A percentile compares a stretch with the other conserved stretches of the same genome.
These are phyloP conservation scores for Lerema accius DNA, from an alignment of 1,140 invertebrate species.

Conservation along the genomic window DNA sequence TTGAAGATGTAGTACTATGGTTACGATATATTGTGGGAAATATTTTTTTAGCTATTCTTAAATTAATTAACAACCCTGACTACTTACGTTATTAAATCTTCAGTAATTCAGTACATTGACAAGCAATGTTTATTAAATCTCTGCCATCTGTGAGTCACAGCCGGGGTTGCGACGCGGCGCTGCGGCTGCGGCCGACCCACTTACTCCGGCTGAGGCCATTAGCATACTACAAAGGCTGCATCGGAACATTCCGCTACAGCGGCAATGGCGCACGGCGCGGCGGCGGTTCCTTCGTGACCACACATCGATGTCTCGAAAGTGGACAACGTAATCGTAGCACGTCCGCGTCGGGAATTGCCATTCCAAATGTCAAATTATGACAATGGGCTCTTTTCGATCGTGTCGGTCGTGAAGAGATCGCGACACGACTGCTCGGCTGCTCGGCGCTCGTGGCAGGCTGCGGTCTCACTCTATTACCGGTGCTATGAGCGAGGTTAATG, in stretches of 20 bases:
- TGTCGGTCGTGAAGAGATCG: conserved; percentile 38
- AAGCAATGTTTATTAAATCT: not conserved
- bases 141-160: not conserved
- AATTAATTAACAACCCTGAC: too few species aligned
- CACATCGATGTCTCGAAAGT: conserved; percentile 32
- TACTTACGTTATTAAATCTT: too few species aligned
- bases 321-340: conserved; percentile 34
- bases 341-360: conserved; percentile 30
- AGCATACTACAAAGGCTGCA: conserved; percentile 28
- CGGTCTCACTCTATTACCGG: conserved; percentile 24
- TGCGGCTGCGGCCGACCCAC: not conserved
- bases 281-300: conserved; percentile 28
- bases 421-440: conserved; percentile 40
- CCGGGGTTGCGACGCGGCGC: not conserved
- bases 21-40: too few species aligned
- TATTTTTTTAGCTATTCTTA: too few species aligned
- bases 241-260: conserved; percentile 20
- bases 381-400: conserved; percentile 33
- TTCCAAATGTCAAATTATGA: conserved; percentile 33
- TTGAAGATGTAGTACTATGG: too few species aligned
- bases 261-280: too few species aligned
- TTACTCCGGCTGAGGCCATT: conserved; percentile 12
- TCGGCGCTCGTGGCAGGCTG: conserved; percentile 19
- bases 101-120: not conserved
- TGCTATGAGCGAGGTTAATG: not conserved